Percentiles rank a stretch among this genome's conserved stretches.
These are phyloP conservation scores for Stegostoma tigrinum DNA, from an alignment of 2,113 vertebrate species.

Conservation along the genomic window DNA sequence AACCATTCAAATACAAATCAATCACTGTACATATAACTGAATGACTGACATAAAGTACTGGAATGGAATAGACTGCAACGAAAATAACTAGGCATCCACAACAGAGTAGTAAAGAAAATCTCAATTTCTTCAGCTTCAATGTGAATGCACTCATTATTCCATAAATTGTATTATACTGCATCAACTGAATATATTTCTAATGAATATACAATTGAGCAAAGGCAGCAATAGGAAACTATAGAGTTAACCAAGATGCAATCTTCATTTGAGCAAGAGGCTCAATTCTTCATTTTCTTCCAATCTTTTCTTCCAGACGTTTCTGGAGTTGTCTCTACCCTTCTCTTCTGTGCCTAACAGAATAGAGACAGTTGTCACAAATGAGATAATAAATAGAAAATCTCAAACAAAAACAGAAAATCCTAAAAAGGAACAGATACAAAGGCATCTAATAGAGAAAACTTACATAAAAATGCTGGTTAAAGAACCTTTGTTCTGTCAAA, in stretches of 20 bases:
- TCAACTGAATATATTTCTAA: not conserved
- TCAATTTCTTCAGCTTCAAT: not conserved
- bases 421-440: not conserved
- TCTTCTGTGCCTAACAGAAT: conserved; percentile 68
- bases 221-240: conserved; percentile 52
- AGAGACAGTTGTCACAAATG: conserved; percentile 43
- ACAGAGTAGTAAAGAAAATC: not conserved
- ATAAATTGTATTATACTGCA: conserved; percentile 12
- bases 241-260: conserved; percentile 44
- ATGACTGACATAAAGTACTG: conserved; percentile 13
- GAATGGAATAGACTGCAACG: not conserved
- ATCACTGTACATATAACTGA: not conserved
- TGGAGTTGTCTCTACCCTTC: conserved; percentile 67
- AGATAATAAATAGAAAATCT: conserved; percentile 45
- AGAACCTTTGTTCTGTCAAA: conserved; percentile 35
- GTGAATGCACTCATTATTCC: not conserved
- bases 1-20: not conserved
- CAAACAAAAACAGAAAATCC: conserved; percentile 42
- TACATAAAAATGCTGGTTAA: not conserved
- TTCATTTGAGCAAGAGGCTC: conserved; percentile 40
- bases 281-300: conserved; percentile 72
- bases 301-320: conserved; percentile 72
- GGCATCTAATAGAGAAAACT: not conserved
- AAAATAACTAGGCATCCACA: not conserved
- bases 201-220: conserved; percentile 12